These are phyloP conservation scores for Trisateles emortualis DNA, from an alignment of 2,888 invertebrate species.

Conservation along the genomic window DNA sequence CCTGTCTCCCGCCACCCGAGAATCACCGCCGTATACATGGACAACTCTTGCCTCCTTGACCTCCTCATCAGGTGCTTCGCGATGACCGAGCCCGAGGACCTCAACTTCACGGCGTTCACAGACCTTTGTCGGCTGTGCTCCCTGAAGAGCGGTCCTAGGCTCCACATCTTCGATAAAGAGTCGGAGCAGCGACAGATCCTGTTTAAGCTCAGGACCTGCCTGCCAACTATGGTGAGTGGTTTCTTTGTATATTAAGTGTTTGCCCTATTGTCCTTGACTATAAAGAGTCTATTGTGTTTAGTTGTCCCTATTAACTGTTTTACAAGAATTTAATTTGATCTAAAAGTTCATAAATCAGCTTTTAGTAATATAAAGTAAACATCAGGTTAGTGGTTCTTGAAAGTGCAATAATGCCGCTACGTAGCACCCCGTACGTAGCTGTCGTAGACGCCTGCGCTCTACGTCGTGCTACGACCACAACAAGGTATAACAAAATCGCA, in stretches of 20 bases:
- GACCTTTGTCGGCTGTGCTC: conserved; percentile 91
- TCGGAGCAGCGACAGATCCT: conserved; percentile 90
- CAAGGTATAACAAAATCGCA: conserved; percentile 46
- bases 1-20: conserved; percentile 80
- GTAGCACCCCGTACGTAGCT: conserved; percentile 64
- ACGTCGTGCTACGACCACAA: conserved; percentile 65
- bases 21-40: conserved; percentile 83
- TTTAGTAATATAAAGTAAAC: conserved; percentile 45
- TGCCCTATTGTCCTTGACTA: conserved; percentile 47
- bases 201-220: conserved; percentile 90
- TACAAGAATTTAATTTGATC: background rate
- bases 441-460: conserved; percentile 82
- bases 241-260: conserved; percentile 29
- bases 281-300: conserved; percentile 12
- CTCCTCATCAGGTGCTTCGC: conserved; percentile 87
- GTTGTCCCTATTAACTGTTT: background rate
- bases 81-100: conserved; percentile 89
- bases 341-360: conserved; percentile 7
- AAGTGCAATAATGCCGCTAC: conserved; percentile 54
- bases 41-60: conserved; percentile 87
- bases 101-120: conserved; percentile 89
- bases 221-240: conserved; percentile 89
- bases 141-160: conserved; percentile 89
- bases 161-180: conserved; percentile 91
- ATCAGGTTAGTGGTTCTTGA: conserved; percentile 41